Conservation (phyloP, 2,888 invertebrate genomes). For the Malthinus flaveolus region DNA sequence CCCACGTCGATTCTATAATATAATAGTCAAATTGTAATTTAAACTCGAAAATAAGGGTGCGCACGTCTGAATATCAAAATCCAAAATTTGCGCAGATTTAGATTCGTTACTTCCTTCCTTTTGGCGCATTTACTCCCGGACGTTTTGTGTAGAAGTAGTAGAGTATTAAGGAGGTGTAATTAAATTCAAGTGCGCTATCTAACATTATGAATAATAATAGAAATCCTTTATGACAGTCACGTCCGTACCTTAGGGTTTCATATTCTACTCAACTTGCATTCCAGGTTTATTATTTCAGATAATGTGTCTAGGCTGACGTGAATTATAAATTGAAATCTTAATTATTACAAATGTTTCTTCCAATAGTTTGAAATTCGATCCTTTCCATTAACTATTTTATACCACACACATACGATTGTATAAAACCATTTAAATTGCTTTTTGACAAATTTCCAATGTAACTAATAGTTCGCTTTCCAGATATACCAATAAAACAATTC, state of each 20-base stretch:
- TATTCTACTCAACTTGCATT: conserved; percentile 36
- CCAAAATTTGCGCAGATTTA: conserved; percentile 23
- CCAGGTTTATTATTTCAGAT: conserved; percentile 36
- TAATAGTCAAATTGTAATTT: too few relatives aligned
- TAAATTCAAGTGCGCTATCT: conserved; percentile 44
- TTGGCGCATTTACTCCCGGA: conserved; percentile 14
- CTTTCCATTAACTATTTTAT: too few relatives aligned
- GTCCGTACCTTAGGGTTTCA: conserved; percentile 37
- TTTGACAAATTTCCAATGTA: too few relatives aligned
- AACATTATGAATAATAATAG: conserved; percentile 47
- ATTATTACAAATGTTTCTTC: conserved; percentile 2
- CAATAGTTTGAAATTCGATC: not conserved
- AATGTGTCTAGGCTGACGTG: conserved; percentile 36
- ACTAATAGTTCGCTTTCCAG: too few relatives aligned
- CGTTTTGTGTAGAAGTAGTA: conserved; percentile 16
- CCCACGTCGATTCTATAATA: too few relatives aligned
- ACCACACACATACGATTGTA: too few relatives aligned
- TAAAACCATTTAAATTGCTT: too few relatives aligned
- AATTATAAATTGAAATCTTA: conserved; percentile 32
- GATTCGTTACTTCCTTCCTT: conserved; percentile 24
- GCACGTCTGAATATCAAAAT: conserved; percentile 17
- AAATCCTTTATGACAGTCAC: conserved; percentile 37
- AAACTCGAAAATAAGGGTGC: not conserved
- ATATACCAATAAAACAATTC: too few relatives aligned
- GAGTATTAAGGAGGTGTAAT: conserved; percentile 38